Conservation (phyloP, 2,113 vertebrate species). For the Toxostoma redivivum region DNA sequence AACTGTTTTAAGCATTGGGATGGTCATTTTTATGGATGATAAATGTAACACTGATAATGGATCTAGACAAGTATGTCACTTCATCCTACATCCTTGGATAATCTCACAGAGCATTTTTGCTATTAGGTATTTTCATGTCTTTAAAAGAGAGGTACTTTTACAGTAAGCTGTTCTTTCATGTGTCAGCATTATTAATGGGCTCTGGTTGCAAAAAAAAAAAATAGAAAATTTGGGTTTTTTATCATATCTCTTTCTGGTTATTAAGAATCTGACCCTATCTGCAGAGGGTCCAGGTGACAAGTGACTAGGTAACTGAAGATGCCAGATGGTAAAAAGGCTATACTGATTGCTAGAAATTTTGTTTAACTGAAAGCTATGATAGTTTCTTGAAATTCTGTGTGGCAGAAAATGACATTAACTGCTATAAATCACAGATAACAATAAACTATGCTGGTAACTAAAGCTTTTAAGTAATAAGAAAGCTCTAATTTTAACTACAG, state of each 20-base stretch:
- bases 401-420: neutral
- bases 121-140: neutral
- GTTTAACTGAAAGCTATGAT: neutral
- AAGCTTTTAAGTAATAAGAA: neutral
- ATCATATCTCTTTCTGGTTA: rapidly evolving
- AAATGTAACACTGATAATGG: neutral
- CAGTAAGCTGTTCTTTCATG: neutral
- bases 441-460: neutral
- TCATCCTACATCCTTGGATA: neutral
- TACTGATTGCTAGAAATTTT: neutral
- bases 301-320: neutral
- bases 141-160: neutral
- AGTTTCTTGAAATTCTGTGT: neutral
- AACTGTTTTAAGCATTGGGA: neutral
- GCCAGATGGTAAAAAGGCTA: neutral
- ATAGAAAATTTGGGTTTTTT: neutral
- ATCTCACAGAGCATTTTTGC: neutral
- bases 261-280: neutral
- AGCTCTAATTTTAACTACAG: neutral
- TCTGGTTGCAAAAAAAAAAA: neutral
- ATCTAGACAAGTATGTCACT: neutral
- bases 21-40: neutral
- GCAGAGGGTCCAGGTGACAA: neutral
- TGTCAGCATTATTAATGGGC: neutral
- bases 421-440: neutral